Evolutionary conservation across 2,888 invertebrate species (phyloP), one percentile per base, ranked within the genome.

Genomic region (Archips xylosteana): DNA sequence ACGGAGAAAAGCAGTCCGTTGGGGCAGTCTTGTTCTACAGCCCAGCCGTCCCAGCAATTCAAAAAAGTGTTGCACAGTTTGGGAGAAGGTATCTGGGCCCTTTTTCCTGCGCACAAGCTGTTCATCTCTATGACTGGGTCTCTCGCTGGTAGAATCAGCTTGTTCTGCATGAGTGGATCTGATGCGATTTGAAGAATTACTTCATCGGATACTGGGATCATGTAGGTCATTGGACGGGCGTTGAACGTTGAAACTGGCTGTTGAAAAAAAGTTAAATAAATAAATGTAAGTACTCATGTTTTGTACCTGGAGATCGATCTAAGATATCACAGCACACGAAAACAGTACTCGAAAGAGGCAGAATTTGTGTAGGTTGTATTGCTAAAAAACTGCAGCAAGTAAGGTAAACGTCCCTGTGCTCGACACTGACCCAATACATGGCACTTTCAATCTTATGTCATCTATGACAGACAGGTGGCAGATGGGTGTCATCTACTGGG

Each of bases 11-110:
- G 82, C 4, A 96, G 83, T 0, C 95, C 96, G 10, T 89, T 87
- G 0, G 96, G 96, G 76, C 97, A 97, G 32, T 95, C 94, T 83
- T 96, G 96, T 79, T 96, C 96, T 36, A 95, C 92, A 0, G 95
- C 96, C 78, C 95, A 94, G 0, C 96, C 96, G 78, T 96, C 96
- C 97, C 97, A 97, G 83, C 97, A 97, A 85, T 96, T 96, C 13
- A 96, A 81, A 83, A 96, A 97, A 79, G 95, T 95, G 59, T 95
- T 95, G 81, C 97, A 97, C 5, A 93, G 86, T 42, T 86, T 91
- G 0, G 94, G 92, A 10, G 96, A 95, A 0, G 96, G 95, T 77
- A 96, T 96, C 83, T 96, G 96, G 2, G 96, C 95, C 63, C 96
- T 89, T 45, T 93, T 92, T 10, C 92, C 90, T 45, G 89, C 81